These are phyloP conservation scores for Theropithecus gelada DNA, from an alignment of 2,113 vertebrate species.

Conservation along the genomic window DNA sequence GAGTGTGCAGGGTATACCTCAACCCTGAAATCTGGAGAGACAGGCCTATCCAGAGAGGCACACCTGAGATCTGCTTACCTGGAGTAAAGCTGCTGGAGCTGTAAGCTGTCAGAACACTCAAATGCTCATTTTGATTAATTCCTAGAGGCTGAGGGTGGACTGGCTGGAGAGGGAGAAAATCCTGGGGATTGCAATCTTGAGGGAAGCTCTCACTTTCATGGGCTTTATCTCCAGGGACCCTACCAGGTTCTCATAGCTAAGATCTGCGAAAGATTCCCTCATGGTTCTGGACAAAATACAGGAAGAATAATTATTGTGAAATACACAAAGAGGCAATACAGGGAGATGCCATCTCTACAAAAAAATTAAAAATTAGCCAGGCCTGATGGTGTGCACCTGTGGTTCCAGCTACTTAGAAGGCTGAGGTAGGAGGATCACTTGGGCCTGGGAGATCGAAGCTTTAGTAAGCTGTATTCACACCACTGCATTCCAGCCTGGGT, in stretches of 20 bases:
- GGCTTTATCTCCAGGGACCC: background rate
- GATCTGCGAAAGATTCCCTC: background rate
- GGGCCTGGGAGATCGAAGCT: no score
- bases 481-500: no score
- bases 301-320: background rate
- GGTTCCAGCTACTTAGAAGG: no score
- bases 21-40: background rate
- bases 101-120: background rate
- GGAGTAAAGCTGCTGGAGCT: background rate
- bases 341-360: no score
- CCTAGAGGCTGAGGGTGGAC: background rate
- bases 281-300: background rate
- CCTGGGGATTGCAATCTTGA: background rate
- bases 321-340: background rate
- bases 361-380: no score
- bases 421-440: no score
- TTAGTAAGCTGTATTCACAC: no score
- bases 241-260: background rate
- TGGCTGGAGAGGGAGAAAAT: background rate
- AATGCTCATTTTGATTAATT: background rate
- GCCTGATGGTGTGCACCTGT: no score
- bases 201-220: background rate
- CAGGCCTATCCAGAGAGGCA: background rate
- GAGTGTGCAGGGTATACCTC: background rate
- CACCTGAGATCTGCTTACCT: background rate